These are phyloP conservation scores for Atrichornis clamosus DNA, from an alignment of 2,113 vertebrate species.

Conservation along the genomic window DNA sequence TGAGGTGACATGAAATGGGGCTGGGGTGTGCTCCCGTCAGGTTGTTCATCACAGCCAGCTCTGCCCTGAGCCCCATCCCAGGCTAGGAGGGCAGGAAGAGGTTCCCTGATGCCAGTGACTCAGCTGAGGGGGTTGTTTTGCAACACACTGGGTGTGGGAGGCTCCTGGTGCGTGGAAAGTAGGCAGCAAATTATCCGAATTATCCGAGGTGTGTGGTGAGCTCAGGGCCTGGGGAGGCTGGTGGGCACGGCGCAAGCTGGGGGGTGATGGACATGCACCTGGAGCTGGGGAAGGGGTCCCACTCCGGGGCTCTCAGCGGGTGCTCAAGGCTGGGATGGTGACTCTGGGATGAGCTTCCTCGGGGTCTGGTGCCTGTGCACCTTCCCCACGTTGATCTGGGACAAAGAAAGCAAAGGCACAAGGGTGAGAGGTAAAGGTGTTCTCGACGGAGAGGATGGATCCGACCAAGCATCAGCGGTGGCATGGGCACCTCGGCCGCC, in stretches of 20 bases:
- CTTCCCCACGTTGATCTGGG: neutral
- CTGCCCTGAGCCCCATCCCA: neutral
- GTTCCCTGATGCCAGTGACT: neutral
- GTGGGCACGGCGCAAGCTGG: neutral
- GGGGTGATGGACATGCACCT: neutral
- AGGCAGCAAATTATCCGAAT: neutral
- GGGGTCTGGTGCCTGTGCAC: too few species aligned
- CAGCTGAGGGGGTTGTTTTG: neutral
- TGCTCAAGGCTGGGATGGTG: rapidly evolving
- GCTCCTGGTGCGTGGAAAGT: neutral
- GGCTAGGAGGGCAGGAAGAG: neutral
- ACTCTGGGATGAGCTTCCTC: neutral
- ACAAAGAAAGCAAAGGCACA: neutral
- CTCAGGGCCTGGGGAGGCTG: rapidly evolving
- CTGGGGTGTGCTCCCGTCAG: neutral
- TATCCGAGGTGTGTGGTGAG: neutral
- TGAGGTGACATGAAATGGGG: neutral
- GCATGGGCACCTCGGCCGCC: rapidly evolving
- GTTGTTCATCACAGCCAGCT: rapidly evolving
- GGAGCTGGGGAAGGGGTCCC: rapidly evolving
- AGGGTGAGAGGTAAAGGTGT: rapidly evolving
- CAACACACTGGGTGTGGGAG: neutral
- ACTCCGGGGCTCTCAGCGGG: rapidly evolving
- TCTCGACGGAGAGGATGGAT: rapidly evolving
- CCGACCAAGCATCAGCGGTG: rapidly evolving